Conservation (phyloP, 2,888 invertebrate species). For the Scaptomyza reducta region DNA sequence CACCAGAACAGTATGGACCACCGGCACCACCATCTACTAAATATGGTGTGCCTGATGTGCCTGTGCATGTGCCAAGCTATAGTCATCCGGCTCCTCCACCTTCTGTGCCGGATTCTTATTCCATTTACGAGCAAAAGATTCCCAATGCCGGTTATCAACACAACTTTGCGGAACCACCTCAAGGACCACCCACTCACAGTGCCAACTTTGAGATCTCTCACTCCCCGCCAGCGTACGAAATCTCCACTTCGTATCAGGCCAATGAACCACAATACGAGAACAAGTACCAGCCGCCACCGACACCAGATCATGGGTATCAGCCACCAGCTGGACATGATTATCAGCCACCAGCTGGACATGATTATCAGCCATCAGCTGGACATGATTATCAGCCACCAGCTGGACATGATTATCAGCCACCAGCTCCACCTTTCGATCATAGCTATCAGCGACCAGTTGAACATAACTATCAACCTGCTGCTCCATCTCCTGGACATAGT, state of each 20-base stretch:
- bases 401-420: conserved; percentile 8
- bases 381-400: conserved; percentile 6
- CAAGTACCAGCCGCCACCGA: conserved; percentile 49
- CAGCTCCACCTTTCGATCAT: conserved; percentile 7
- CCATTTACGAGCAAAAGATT: conserved; percentile 72
- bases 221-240: conserved; percentile 79
- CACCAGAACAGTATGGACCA: conserved; percentile 45
- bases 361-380: conserved; percentile 17
- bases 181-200: conserved; percentile 26
- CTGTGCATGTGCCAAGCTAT: background rate
- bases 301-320: conserved; percentile 17
- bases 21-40: conserved; percentile 17
- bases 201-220: conserved; percentile 76
- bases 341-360: too few relatives aligned
- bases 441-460: conserved; percentile 19
- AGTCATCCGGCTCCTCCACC: conserved; percentile 23
- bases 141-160: conserved; percentile 72
- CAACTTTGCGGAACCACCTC: conserved; percentile 79
- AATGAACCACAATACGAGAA: conserved; percentile 39
- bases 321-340: conserved; percentile 8
- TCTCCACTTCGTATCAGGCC: conserved; percentile 63
- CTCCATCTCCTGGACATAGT: background rate
- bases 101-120: conserved; percentile 57
- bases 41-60: conserved; percentile 24
- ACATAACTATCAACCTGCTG: conserved; percentile 2